phyloP scores from a whole-genome alignment of 1,140 invertebrate genomes.

The Caenorhabditis tropicalis region DNA sequence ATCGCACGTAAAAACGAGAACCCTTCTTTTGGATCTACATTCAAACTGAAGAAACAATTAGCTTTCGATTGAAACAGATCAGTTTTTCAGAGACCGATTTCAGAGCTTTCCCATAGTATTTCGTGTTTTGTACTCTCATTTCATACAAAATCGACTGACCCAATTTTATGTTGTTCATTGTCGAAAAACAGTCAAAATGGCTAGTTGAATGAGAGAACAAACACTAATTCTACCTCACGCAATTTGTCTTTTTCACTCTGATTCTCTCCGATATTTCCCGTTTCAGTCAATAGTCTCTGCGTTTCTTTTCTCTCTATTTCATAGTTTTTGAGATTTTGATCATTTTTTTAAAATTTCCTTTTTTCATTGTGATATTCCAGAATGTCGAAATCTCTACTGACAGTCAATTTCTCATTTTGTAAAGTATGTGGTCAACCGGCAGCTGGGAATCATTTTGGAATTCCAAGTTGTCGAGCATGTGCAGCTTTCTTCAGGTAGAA shows the following conservation, averaged over 20 bases:
- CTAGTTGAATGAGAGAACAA: background rate
- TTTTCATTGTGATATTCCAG: background rate
- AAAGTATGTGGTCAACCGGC: background rate
- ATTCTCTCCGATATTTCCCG: background rate
- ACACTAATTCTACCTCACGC: background rate
- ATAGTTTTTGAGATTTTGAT: background rate
- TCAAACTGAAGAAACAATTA: too few relatives aligned
- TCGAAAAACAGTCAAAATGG: background rate
- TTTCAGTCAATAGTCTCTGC: slow-evolving; percentile 1
- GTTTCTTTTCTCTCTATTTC: background rate
- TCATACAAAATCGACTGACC: background rate
- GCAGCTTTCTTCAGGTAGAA: background rate
- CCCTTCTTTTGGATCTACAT: too few relatives aligned
- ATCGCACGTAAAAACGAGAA: too few relatives aligned
- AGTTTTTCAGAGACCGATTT: background rate
- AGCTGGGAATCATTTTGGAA: background rate
- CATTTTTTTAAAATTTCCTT: background rate
- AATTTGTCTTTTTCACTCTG: background rate
- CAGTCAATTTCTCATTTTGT: background rate
- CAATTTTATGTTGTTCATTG: background rate
- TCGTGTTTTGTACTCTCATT: background rate
- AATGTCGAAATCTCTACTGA: background rate
- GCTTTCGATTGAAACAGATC: too few relatives aligned
- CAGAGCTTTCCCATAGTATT: background rate
- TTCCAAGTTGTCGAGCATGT: background rate